phyloP scores from a whole-genome alignment of 2,888 invertebrate species.

The Tridacna gigas region DNA sequence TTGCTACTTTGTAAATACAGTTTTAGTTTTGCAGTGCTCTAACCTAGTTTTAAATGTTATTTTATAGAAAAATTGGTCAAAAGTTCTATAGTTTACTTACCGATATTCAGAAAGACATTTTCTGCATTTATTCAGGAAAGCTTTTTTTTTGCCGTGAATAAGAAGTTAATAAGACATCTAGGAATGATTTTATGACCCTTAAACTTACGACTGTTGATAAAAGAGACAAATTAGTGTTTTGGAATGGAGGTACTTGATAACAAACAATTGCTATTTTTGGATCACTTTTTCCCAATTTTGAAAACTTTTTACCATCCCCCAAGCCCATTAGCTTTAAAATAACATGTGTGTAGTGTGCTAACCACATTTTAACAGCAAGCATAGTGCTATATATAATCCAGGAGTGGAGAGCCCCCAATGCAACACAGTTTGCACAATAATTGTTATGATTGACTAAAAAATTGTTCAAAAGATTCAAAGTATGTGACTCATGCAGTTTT shows the following conservation, averaged over 20 bases:
- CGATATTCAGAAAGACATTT: too few species aligned
- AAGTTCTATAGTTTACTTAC: background rate
- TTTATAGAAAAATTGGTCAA: background rate
- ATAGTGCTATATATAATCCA: constrained; percentile 9
- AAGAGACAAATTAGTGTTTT: background rate
- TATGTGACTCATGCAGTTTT: too few species aligned
- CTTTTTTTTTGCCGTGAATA: too few species aligned
- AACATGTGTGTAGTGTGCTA: constrained; percentile 33
- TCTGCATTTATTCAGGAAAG: too few species aligned
- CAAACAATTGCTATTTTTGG: background rate
- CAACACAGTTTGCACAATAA: background rate
- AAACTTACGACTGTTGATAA: too few species aligned
- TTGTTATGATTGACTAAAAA: too few species aligned
- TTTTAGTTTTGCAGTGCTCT: constrained; percentile 16
- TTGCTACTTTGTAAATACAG: background rate
- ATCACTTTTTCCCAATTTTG: background rate
- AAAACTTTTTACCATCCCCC: too few species aligned
- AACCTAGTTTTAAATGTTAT: background rate
- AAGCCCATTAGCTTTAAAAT: background rate
- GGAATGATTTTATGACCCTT: too few species aligned
- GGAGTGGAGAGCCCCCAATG: background rate
- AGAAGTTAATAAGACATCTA: too few species aligned
- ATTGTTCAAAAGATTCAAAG: too few species aligned
- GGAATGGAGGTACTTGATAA: background rate
- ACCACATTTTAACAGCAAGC: constrained; percentile 4